phyloP scores from a whole-genome alignment of 2,113 vertebrate species.

The Serinus canaria region DNA sequence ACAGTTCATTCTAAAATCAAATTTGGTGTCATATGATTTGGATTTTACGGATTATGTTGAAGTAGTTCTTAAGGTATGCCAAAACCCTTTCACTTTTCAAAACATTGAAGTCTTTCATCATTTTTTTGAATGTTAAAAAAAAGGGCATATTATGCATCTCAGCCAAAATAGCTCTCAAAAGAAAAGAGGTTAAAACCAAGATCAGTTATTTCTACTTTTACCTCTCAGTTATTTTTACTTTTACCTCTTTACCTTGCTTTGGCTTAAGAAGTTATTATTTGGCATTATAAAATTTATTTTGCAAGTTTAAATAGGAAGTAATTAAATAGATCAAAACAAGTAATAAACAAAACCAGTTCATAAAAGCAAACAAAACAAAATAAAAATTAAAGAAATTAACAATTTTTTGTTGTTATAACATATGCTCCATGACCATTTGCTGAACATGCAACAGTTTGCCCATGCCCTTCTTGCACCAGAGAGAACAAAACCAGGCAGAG shows the following conservation, averaged over 20 bases:
- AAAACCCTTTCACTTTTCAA: background rate
- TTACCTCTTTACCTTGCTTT: background rate
- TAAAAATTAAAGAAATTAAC: background rate
- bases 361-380: background rate
- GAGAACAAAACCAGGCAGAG: background rate
- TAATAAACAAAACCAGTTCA: background rate
- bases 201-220: background rate
- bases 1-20: background rate
- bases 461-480: background rate
- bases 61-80: background rate
- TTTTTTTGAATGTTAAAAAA: background rate
- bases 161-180: background rate
- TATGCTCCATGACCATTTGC: background rate
- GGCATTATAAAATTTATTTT: background rate
- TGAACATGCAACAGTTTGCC: background rate
- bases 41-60: background rate
- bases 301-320: background rate
- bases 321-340: background rate
- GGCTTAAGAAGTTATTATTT: background rate
- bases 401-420: background rate
- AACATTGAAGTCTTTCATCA: background rate
- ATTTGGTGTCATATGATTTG: background rate
- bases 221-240: background rate
- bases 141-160: background rate
- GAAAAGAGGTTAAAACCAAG: background rate